A percentile compares a stretch with the other conserved stretches of the same genome.
phyloP scores from a whole-genome alignment of 1,140 invertebrate genomes.

The Phenacoccus solenopsis region DNA sequence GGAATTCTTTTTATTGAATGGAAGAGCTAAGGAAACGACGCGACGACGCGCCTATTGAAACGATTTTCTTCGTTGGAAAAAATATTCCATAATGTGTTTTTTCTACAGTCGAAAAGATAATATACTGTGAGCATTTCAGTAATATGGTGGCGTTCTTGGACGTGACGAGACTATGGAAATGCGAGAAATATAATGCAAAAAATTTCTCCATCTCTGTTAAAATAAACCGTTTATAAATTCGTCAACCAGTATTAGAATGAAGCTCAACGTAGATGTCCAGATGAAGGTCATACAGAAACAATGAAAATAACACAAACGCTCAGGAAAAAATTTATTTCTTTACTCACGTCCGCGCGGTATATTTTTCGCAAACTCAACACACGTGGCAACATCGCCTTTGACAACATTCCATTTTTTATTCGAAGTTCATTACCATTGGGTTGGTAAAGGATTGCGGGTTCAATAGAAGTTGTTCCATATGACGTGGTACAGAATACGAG shows the following conservation, averaged over 20 bases:
- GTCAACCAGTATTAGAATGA: too few species aligned
- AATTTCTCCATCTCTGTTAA: too few species aligned
- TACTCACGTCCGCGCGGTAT: too few species aligned
- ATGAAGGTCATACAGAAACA: neutral
- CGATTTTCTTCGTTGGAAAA: neutral
- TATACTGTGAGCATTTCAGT: too few species aligned
- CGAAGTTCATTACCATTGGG: conserved; percentile 10
- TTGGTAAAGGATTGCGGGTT: neutral
- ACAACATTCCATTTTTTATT: conserved; percentile 14
- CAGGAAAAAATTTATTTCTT: neutral
- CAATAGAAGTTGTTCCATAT: conserved; percentile 7
- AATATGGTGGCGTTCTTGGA: too few species aligned
- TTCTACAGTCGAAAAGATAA: too few species aligned
- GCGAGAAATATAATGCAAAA: too few species aligned
- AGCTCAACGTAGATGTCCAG: too few species aligned
- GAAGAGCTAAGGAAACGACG: too few species aligned
- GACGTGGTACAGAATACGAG: conserved; percentile 1
- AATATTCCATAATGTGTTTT: neutral
- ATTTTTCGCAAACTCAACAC: neutral
- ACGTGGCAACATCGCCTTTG: neutral
- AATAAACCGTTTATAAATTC: too few species aligned
- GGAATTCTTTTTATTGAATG: neutral
- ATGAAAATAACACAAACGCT: neutral
- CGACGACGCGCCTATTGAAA: neutral
- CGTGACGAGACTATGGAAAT: too few species aligned